Evolutionary conservation across 2,888 invertebrate genomes (phyloP), one percentile per base, ranked within the genome.

Genomic region (Eueremaeus valkanovi): DNA sequence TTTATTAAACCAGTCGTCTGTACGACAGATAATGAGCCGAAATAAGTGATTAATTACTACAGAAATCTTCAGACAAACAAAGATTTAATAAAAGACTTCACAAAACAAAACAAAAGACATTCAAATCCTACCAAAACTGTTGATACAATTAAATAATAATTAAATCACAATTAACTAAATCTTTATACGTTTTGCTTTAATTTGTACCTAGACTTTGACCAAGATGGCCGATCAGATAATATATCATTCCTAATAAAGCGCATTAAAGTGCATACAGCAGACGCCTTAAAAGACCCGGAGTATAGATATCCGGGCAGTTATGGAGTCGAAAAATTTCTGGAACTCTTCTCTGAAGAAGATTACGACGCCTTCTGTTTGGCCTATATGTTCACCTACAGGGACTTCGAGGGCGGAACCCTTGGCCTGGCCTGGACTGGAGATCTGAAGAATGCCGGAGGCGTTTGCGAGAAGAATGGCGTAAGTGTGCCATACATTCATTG

Each of bases 371-470:
- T 97, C 85, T 99, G 99, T 83, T 86, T 99, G 82, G 97, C 98
- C 74, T 99, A 98, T 85, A 95, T 98, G 90, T 96, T 99, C 84
- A 98, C 98, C 24, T 97, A 96, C 84, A 88, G 95, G 73, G 95
- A 95, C 84, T 95, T 95, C 82, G 94, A 95, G 84, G 94, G 95
- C 90, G 95, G 95, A 45, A 95, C 95, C 6, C 86, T 99, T 78
- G 99, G 99, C 11, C 86, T 99, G 77, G 98, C 99, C 8, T 99
- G 98, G 98, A 98, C 98, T 0, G 94, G 94, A 0, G 95, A 95
- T 85, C 86, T 95, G 58, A 94, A 94, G 84, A 95, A 95, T 83
- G 94, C 97, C 33, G 98, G 98, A 11, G 98, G 98, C 40, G 95
- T 99, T 78, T 99, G 98, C 85, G 98, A 99, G 84, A 93, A 93